phyloP scores from a whole-genome alignment of 92 coral and sea anemone genomes.

The Pocillopora grandis region DNA sequence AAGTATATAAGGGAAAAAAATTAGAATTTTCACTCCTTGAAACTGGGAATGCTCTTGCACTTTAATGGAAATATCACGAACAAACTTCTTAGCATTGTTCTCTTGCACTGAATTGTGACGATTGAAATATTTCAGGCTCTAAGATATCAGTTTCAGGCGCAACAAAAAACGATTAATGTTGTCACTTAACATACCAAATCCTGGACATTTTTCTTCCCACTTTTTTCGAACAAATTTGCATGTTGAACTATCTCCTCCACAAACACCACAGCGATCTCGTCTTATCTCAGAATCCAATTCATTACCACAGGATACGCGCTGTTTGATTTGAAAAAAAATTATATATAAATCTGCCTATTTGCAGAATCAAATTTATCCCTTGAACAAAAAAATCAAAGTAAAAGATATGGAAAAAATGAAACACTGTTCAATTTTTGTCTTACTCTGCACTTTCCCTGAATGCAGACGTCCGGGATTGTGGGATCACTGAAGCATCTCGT shows the following conservation, averaged over 20 bases:
- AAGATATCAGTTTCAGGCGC: not conserved
- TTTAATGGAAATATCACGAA: too few species aligned
- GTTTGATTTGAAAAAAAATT: not conserved
- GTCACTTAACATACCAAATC: slow-evolving; percentile 60
- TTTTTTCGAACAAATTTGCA: slow-evolving; percentile 49
- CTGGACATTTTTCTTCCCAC: slow-evolving; percentile 50
- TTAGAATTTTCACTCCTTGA: too few species aligned
- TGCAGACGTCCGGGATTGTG: slow-evolving; percentile 53
- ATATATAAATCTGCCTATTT: too few species aligned
- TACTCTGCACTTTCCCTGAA: slow-evolving; percentile 69
- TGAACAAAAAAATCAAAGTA: not conserved
- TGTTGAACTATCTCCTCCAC: slow-evolving; percentile 71
- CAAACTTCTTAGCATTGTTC: not conserved
- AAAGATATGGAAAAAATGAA: not conserved
- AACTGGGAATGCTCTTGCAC: too few species aligned
- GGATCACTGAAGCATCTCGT: slow-evolving; percentile 61
- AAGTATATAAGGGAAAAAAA: too few species aligned
- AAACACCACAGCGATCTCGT: slow-evolving; percentile 68
- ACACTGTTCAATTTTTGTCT: not conserved
- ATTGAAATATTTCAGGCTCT: not conserved
- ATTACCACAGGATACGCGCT: slow-evolving; percentile 66
- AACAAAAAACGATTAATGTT: not conserved
- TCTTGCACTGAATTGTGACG: not conserved
- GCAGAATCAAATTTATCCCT: too few species aligned
- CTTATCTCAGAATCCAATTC: slow-evolving; percentile 45